Base-by-base conservation (phyloP, 2,797 vertebrate species). In the Chromis chromis region DNA sequence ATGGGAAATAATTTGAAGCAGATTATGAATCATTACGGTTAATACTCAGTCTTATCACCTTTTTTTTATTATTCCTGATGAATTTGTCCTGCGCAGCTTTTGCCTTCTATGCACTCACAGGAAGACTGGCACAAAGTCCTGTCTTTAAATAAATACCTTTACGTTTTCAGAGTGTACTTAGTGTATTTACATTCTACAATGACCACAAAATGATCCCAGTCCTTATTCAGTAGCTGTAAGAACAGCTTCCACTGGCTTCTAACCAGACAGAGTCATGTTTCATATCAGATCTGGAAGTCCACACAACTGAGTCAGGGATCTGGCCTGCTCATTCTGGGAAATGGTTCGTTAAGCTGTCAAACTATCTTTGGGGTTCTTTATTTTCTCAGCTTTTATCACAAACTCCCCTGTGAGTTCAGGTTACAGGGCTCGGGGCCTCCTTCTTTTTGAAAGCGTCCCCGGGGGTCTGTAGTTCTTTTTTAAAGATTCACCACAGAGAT, bases 371-470 rank as follows among this genome's bases (percentile, higher is more conserved):
- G 56, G 49, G 31, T 57, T 74, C 68, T 85, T 82, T 88, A 82
- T 84, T 87, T 92, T 92, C 84, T 69, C 88, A 90, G 80, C 83
- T 88, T 88, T 85, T 74, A 80, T 80, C 62, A 1, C 14, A 74
- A 36, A 55, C 74, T 72, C 89, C 86, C 88, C 12, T 3, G 33
- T 68, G 77, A 79, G 78, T 81, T 81, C 88, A 91, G 77, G 85
- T 90, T 92, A 80, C 80, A 66, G 83, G 79, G 63, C 63, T 54
- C 63, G 48, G 46, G 58, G 33, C 76, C 67, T 55, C 61, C 19
- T 67, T 73, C 59, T 76, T 83, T 87, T 78, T 76, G 42, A 79
- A 78, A 46, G 59, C 46, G 56, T 74, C 70, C 78, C 73, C 25
- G n/a, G 55, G 54, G 79, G 56, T 22, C 49, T 70, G 60, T 4